Evolutionary conservation across 2,113 vertebrate genomes (phyloP).

Genomic region (Eulemur macaco): DNA sequence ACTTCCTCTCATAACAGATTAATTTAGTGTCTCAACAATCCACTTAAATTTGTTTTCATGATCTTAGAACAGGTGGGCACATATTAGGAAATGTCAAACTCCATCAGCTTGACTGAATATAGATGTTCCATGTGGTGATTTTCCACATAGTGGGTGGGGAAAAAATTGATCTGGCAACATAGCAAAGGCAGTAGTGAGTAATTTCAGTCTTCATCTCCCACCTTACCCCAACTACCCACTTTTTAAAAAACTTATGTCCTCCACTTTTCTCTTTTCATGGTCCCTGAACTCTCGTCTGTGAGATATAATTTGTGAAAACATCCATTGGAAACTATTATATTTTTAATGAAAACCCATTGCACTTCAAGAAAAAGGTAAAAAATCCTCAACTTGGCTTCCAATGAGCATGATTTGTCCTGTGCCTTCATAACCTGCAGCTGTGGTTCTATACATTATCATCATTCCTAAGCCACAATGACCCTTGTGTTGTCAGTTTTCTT

Average conservation of each 20-base stretch:
- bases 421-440: not conserved
- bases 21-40: not conserved
- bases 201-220: not conserved
- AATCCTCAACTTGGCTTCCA: not conserved
- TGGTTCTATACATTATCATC: not conserved
- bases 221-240: not conserved
- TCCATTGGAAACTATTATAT: not conserved
- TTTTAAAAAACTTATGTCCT: not conserved
- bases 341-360: not conserved
- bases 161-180: not conserved
- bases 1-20: not conserved
- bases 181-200: not conserved
- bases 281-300: not conserved
- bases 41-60: not conserved
- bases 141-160: not conserved
- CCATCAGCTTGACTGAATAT: not conserved
- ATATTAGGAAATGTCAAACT: constrained; percentile 45
- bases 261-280: not conserved
- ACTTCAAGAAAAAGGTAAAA: not conserved
- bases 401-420: not conserved
- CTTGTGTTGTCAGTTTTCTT: not conserved
- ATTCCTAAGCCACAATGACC: not conserved
- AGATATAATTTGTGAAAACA: not conserved
- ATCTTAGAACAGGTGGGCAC: not conserved
- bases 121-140: constrained; percentile 20